Evolutionary conservation across 2,797 vertebrate species (phyloP).

Genomic region (Sphenodon punctatus): DNA sequence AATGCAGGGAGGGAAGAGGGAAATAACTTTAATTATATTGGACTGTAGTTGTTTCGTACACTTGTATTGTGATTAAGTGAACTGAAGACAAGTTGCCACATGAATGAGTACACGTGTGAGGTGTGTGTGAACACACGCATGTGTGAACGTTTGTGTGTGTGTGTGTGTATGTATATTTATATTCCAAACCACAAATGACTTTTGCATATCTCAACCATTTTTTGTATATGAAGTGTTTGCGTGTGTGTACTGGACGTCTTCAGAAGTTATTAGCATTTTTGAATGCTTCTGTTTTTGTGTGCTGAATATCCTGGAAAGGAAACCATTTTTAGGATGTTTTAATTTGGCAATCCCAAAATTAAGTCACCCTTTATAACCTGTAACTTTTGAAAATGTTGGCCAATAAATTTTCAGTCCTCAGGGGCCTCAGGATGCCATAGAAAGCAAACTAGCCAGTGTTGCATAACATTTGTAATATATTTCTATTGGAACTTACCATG

Average conservation of each 20-base stretch:
- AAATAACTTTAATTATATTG: too few species aligned
- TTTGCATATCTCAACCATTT: neutral
- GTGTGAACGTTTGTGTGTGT: too few species aligned
- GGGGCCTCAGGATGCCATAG: neutral
- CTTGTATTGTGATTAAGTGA: too few species aligned
- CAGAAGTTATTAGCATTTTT: neutral
- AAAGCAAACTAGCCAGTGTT: neutral
- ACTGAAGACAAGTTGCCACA: neutral
- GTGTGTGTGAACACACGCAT: neutral
- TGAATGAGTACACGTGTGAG: neutral
- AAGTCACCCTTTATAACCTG: neutral
- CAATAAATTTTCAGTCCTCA: neutral
- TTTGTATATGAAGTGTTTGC: neutral
- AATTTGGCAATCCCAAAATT: neutral
- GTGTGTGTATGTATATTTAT: neutral
- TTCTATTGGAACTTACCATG: constrained; percentile 11
- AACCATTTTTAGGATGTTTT: neutral
- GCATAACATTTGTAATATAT: neutral
- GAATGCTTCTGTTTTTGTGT: too few species aligned
- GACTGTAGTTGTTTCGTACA: too few species aligned
- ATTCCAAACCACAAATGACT: neutral
- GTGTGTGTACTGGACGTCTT: neutral
- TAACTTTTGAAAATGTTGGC: neutral
- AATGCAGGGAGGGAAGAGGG: too few species aligned
- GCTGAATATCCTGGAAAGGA: neutral